Base-by-base conservation (phyloP, 2,113 vertebrate genomes). In the Himantopus leucocephalus region DNA sequence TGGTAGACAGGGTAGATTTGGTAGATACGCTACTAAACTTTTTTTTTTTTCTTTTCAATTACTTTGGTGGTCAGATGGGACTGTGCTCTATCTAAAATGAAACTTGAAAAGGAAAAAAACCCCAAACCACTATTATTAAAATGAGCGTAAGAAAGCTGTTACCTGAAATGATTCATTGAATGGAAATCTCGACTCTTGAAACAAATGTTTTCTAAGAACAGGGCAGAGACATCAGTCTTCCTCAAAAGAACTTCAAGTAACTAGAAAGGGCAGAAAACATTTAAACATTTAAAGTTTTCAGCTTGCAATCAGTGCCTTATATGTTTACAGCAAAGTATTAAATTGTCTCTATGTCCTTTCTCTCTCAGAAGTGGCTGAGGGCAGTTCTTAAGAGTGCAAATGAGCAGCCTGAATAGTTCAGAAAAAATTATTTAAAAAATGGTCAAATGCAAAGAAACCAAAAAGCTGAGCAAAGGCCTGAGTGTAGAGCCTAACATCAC, bases 91-190 rank as follows among this genome's bases (percentile, higher is more conserved):
- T 72, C 47, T 97, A 66, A 94, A 94, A 86, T 64, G 88, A 97
- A 97, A 95, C 91, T 70, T 68, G 88, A 91, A 96, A 95, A 91
- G 67, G 23, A 77, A 93, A 94, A 78, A 55, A 71, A 8, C 0
- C 14, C 34, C 32, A 88, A 92, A 84, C 85, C 45, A 4, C 94
- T 91, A 37, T 94, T 92, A 95, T 78, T 92, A 94, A 95, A 91
- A 91, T 79, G 62, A 94, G 52, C 2, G 0, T 64, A 59, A 81
- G 52, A 89, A 48, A 81, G 56, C 24, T 91, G 73, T 60, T 89
- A 86, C 76, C 64, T 89, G 76, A 94, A 92, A 94, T 76, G 43
- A 95, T 97, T 94, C 91, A 92, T 30, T 39, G 21, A 34, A 30
- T 87, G 86, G 83, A 79, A 95, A 91, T 94, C 70, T 94, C 39